Base-by-base conservation (phyloP, 2,797 vertebrate species). In the Okamejei kenojei region DNA sequence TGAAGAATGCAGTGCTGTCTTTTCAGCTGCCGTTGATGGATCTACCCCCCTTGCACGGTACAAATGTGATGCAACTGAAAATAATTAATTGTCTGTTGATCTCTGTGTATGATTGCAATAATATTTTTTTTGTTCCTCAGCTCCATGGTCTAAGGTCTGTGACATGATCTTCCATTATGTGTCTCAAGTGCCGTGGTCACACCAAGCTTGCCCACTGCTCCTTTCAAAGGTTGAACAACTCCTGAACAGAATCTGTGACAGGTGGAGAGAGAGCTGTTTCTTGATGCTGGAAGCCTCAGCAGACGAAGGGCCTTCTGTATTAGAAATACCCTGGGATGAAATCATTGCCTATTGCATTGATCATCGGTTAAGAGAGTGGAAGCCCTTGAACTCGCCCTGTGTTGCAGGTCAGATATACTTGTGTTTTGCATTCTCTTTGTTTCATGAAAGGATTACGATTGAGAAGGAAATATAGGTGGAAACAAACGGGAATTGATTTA, bases 281-380 rank as follows among this genome's bases (percentile, higher is more conserved):
- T 68, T 88, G n/a, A 65, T 21, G 61, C 17, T 88, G n/a, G 61
- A 68, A 88, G 23, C 45, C 0, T 77, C 76, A 6, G 73, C 10
- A 2, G 93, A 93, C 7, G n/a, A 45, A 0, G 94, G 95, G 74
- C 96, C 96, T 3, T 95, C 95, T 0, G 96, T 96, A n/a, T 90
- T 95, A 0, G 95, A 95, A 71, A 96, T 99, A 90, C 98, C 98
- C 0, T 99, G 98, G 99, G 98, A 98, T 1, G 97, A 97, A 1
- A 93, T 99, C 54, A 94, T 99, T 58, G 93, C 95, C 84, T 95
- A 98, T 32, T 99, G 98, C 93, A 97, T 99, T 38, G 97, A 99
- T 95, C 98, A 99, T 95, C 98, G 97, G 93, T 95, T 99, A 94
- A 97, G 97, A 93, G 98, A 99, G 95, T 99, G 98, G 98, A 96